Evolutionary conservation across 2,888 invertebrate genomes (phyloP).

Genomic region (Rhogogaster chlorosoma): DNA sequence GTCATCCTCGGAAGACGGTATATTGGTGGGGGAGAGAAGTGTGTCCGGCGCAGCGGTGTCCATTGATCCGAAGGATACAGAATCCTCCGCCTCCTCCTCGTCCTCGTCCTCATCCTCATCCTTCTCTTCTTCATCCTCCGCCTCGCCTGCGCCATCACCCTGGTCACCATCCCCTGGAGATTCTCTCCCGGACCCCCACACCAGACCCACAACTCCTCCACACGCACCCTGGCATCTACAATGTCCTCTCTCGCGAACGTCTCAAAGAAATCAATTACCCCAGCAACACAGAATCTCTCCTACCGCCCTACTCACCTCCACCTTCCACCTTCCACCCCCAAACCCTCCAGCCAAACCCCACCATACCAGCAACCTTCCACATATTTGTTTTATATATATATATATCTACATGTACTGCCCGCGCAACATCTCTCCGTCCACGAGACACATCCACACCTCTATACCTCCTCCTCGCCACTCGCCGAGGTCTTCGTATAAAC

Average conservation of each 20-base stretch:
- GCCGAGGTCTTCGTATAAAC: constrained; percentile 12
- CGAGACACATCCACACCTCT: constrained; percentile 22
- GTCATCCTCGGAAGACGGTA: constrained; percentile 72
- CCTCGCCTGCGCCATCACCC: constrained; percentile 40
- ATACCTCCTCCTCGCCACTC: not conserved
- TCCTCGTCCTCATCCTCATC: constrained; percentile 56
- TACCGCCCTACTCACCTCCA: constrained; percentile 15
- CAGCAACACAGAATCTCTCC: constrained; percentile 62
- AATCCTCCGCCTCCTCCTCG: constrained; percentile 64
- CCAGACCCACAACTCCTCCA: constrained; percentile 55
- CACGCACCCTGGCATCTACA: constrained; percentile 67
- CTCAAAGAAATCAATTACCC: constrained; percentile 73
- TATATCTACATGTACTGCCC: constrained; percentile 9
- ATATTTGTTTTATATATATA: constrained; percentile 36
- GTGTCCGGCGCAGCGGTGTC: constrained; percentile 72
- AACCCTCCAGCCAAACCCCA: constrained; percentile 43
- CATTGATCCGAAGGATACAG: constrained; percentile 72
- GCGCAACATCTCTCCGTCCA: constrained; percentile 9
- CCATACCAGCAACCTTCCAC: constrained; percentile 52
- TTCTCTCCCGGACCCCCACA: constrained; percentile 1
- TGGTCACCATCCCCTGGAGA: constrained; percentile 46
- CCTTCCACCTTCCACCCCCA: constrained; percentile 27
- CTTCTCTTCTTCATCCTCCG: constrained; percentile 49
- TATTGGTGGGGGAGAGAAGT: constrained; percentile 52
- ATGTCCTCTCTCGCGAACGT: constrained; percentile 68